Conservation (phyloP, 2,888 invertebrate species). For the Ophraella communa region DNA sequence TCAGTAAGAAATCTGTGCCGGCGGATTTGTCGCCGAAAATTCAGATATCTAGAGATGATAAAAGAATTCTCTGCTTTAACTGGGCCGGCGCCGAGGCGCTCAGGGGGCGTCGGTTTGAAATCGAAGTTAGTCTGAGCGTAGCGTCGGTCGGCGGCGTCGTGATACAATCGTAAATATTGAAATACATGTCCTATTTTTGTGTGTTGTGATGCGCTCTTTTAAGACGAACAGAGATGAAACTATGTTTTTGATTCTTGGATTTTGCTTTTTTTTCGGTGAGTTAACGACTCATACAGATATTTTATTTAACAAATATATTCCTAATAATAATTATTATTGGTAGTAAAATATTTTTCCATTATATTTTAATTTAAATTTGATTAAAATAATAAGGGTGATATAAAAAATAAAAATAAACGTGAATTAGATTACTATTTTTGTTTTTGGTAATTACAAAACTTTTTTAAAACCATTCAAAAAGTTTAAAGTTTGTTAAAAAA, state of each 20-base stretch:
- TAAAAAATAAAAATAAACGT: too few relatives aligned
- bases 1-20: slow-evolving; percentile 31
- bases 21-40: slow-evolving; percentile 28
- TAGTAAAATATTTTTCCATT: too few relatives aligned
- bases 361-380: too few relatives aligned
- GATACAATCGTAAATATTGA: not conserved
- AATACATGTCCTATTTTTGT: slow-evolving; percentile 15
- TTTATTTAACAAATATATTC: not conserved
- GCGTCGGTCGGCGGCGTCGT: slow-evolving; percentile 17
- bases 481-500: too few relatives aligned
- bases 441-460: too few relatives aligned
- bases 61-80: slow-evolving; percentile 20
- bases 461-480: too few relatives aligned
- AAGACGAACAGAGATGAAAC: slow-evolving; percentile 3
- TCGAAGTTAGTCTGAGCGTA: slow-evolving; percentile 31
- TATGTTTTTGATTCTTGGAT: slow-evolving; percentile 8
- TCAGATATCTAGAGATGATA: slow-evolving; percentile 18
- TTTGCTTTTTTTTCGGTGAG: slow-evolving; percentile 19
- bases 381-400: too few relatives aligned
- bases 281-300: not conserved
- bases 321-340: too few relatives aligned
- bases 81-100: slow-evolving; percentile 33
- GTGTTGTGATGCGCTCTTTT: slow-evolving; percentile 16
- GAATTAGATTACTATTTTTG: too few relatives aligned
- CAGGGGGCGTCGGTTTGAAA: slow-evolving; percentile 33